Percentiles rank a stretch among this genome's conserved stretches.
Evolutionary conservation across 2,113 vertebrate genomes (phyloP).

Genomic region (Zapus hudsonius): DNA sequence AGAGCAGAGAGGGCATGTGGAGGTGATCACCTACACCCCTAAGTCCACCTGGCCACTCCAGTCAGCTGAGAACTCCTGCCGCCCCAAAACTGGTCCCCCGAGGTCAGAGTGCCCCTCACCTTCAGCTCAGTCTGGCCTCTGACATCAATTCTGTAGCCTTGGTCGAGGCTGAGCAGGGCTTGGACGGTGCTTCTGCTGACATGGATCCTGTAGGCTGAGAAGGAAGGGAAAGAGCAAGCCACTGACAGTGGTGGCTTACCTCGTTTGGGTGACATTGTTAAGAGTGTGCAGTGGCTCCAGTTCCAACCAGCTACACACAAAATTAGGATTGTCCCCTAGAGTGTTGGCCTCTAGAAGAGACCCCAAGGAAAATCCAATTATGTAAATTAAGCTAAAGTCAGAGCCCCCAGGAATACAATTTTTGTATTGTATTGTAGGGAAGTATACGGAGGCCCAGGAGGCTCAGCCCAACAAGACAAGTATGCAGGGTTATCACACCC

Average conservation of each 20-base stretch:
- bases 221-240: constrained; percentile 30
- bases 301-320: neutral
- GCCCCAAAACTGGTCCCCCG: neutral
- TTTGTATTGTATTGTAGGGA: neutral
- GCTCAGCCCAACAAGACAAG: neutral
- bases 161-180: constrained; percentile 89
- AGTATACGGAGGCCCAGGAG: neutral
- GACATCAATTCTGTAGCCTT: constrained; percentile 91
- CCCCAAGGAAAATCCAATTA: neutral
- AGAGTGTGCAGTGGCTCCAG: neutral
- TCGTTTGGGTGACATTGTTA: neutral
- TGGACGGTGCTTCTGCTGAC: constrained; percentile 91
- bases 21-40: neutral
- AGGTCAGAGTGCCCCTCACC: constrained; percentile 86
- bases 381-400: neutral
- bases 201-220: constrained; percentile 93
- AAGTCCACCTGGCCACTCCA: neutral
- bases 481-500: neutral
- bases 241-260: neutral
- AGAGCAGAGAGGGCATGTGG: neutral
- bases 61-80: neutral
- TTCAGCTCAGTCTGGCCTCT: constrained; percentile 94
- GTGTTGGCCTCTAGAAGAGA: neutral
- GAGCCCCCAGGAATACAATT: neutral
- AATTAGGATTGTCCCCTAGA: neutral